Conservation (phyloP, 2,888 invertebrate genomes). For the Epirrhoe alternata region DNA sequence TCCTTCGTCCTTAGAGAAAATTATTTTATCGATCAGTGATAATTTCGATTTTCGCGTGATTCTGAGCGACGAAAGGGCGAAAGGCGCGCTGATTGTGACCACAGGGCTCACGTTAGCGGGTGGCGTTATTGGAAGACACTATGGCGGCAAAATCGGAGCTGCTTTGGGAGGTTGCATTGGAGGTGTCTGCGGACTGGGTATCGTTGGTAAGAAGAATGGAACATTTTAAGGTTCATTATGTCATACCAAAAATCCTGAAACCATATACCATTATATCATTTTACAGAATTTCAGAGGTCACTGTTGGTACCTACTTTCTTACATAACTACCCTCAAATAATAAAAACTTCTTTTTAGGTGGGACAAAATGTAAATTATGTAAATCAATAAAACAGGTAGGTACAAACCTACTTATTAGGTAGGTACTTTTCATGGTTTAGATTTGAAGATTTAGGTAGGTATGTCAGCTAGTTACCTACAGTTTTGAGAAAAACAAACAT, state of each 20-base stretch:
- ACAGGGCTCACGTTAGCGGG: constrained; percentile 72
- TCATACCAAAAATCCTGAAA: background rate
- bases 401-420: too few relatives aligned
- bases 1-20: constrained; percentile 61
- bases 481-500: too few relatives aligned
- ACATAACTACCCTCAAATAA: too few relatives aligned
- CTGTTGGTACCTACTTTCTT: too few relatives aligned
- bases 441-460: too few relatives aligned
- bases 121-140: constrained; percentile 70
- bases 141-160: constrained; percentile 73
- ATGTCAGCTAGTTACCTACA: too few relatives aligned
- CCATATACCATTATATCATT: too few relatives aligned
- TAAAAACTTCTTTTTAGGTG: too few relatives aligned
- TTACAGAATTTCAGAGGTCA: too few relatives aligned
- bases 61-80: constrained; percentile 56
- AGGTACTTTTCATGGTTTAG: too few relatives aligned
- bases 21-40: constrained; percentile 69
- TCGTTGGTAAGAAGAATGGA: constrained; percentile 75
- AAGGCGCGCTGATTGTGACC: constrained; percentile 64
- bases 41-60: constrained; percentile 73
- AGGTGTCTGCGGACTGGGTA: constrained; percentile 73
- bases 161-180: constrained; percentile 73
- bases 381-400: too few relatives aligned
- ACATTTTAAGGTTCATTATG: background rate
- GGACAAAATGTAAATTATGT: too few relatives aligned